Percentiles rank a stretch among this genome's conserved stretches.
phyloP scores from a whole-genome alignment of 2,113 vertebrate genomes.

The Ondatra zibethicus region DNA sequence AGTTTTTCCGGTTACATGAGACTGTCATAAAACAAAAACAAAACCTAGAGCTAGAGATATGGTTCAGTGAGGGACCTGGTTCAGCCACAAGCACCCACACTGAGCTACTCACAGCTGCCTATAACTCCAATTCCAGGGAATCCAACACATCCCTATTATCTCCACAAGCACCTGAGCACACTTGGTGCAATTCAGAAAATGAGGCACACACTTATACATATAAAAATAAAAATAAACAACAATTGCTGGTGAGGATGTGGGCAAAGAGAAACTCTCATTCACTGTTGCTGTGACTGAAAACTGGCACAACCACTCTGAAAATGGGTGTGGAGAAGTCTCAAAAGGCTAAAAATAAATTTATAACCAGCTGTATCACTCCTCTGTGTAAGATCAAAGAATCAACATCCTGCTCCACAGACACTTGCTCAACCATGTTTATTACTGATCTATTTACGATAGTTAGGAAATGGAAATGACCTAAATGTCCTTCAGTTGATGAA shows the following conservation, averaged over 20 bases:
- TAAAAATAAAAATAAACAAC: not conserved
- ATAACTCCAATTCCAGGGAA: too few relatives aligned
- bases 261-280: not conserved
- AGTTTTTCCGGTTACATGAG: not conserved
- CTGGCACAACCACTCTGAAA: too few relatives aligned
- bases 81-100: too few relatives aligned
- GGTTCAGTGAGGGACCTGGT: too few relatives aligned
- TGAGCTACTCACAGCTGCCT: too few relatives aligned
- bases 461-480: too few relatives aligned
- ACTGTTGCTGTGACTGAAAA: too few relatives aligned
- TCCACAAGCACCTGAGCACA: too few relatives aligned
- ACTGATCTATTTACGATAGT: not conserved
- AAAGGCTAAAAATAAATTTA: not conserved
- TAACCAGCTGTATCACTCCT: not conserved
- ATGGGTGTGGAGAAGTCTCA: too few relatives aligned
- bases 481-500: too few relatives aligned
- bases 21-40: not conserved
- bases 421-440: not conserved
- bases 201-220: not conserved
- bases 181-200: too few relatives aligned
- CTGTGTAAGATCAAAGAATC: not conserved
- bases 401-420: not conserved
- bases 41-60: not conserved
- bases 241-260: not conserved
- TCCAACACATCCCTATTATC: too few relatives aligned